Base-by-base conservation (phyloP, 2,888 invertebrate genomes). In the Euzophera pinguis region DNA sequence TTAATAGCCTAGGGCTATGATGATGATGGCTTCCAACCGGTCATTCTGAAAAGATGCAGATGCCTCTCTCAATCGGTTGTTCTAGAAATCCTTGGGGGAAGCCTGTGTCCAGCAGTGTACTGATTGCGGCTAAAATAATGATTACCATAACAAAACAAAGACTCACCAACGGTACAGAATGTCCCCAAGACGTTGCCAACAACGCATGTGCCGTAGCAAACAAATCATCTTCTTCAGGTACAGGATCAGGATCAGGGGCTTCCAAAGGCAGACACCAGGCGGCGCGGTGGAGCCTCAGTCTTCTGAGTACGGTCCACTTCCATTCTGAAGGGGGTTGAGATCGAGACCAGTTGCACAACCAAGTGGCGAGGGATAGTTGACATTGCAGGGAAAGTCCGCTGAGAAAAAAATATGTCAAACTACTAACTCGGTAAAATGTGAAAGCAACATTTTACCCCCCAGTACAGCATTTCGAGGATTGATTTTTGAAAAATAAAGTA, bases 141-240 rank as follows among this genome's bases (percentile, higher is more conserved):
- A 22, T 22, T 5, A 22, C 5, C 22, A 22, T 3, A 5, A 22
- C 22, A n/a, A 37, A n/a, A 5, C 16, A 37, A 10, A 5, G 32
- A 66, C 79, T 73, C n/a, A 88, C 89, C 71, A 86, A 53, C 0
- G 90, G 91, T 56, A 90, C 68, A 27, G 75, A 82, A 62, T 89
- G 84, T 39, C 90, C 90, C 86, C 88, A 88, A 0, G 79, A 71
- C 0, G 71, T 78, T 0, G 82, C 59, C 13, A 87, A 58, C 52
- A 90, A 50, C 1, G 82, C 78, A 43, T 67, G 71, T 9, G 84
- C 83, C 0, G 55, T 64, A 0, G 63, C 54, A 37, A 86, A 71
- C 47, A 76, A 14, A 3, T 73, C 71, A 0, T 14, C 9, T 0
- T 78, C 71, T 1, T 60, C n/a, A 0, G 80, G 72, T 1, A 58